Conservation (phyloP, 2,797 vertebrate genomes). For the Anableps anableps region DNA sequence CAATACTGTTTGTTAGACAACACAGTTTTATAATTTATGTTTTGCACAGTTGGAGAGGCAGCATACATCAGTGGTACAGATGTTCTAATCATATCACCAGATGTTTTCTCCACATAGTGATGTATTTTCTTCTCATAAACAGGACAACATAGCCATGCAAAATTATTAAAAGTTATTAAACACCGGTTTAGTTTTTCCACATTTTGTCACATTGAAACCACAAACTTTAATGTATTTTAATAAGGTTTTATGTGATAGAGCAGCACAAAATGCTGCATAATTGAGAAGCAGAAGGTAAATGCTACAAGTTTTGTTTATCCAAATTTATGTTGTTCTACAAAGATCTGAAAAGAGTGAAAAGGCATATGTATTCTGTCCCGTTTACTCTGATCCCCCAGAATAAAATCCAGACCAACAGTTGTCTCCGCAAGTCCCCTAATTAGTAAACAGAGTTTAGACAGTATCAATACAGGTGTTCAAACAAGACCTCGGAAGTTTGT, state of each 20-base stretch:
- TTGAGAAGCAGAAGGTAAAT: not conserved
- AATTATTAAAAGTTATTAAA: not conserved
- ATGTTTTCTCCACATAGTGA: not conserved
- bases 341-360: not conserved
- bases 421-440: not conserved
- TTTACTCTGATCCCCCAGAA: not conserved
- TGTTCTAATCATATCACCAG: slow-evolving; percentile 7
- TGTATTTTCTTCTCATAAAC: not conserved
- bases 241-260: not conserved
- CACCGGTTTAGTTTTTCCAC: not conserved
- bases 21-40: not conserved
- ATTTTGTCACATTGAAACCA: not conserved
- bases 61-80: not conserved
- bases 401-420: not conserved
- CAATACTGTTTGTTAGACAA: not conserved
- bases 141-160: not conserved
- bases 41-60: not conserved
- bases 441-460: not conserved
- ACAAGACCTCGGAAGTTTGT: not conserved
- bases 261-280: not conserved
- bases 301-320: not conserved
- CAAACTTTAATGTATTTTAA: not conserved
- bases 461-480: not conserved
- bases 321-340: not conserved
- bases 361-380: too few relatives aligned